Evolutionary conservation across 2,797 vertebrate species (phyloP), one percentile per base, ranked within the genome.

Genomic region (Pteropus rufus): DNA sequence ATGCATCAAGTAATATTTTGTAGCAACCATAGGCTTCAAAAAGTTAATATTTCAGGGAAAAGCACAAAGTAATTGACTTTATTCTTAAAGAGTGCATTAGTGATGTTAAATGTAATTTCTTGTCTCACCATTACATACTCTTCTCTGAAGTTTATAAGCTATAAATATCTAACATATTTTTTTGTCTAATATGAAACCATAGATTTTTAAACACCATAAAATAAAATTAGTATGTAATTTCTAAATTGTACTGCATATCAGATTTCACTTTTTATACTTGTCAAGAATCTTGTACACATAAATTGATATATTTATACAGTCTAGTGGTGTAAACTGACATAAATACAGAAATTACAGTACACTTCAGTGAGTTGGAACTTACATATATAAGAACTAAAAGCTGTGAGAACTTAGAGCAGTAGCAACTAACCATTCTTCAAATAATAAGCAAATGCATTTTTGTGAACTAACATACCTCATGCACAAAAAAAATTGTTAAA

Each of bases 101-200:
- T 77, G 84, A 92, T 83, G 62, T 14, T 86, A 95, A 94, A 44
- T 84, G 49, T 23, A 89, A 88, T 80, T 90, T 97, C 46, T 65
- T 95, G 29, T 29, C 12, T 75, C 49, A 70, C 2, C 10, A 75
- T 16, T 21, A 34, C 90, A 16, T 76, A 65, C 4, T 75, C 75
- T 94, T 90, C 58, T 89, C 67, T 96, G 89, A 89, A 24, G 8
- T 52, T 24, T 93, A 36, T 82, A 75, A 60, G 56, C 36, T 44
- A 54, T 56, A 76, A 62, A 64, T 65, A 18, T 62, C 7, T 58
- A 14, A 10, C 58, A 88, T 36, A 36, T 36, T 36, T 36, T 36
- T 36, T 31, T 75, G 9, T 6, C 19, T 18, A 36, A 62, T 58
- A 80, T 93, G 62, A 94, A 91, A 44, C 9, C 2, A 49, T 36